These are phyloP conservation scores for Anthopleura xanthogrammica DNA, from an alignment of 92 coral and sea anemone species.

Conservation along the genomic window DNA sequence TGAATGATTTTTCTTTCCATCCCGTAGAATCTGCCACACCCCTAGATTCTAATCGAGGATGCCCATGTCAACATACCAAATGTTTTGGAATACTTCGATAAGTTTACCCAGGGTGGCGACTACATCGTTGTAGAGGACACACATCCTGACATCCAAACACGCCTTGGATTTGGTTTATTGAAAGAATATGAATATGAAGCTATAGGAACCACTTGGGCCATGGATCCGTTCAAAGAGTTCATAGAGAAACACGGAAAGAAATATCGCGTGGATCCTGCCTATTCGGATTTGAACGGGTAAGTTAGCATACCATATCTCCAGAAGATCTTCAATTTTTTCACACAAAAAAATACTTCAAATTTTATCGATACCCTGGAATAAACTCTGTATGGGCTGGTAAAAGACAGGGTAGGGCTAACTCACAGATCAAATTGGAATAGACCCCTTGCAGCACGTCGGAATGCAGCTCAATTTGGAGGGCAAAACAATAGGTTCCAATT, in stretches of 20 bases:
- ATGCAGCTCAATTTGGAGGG: too few species aligned
- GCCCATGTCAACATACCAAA: slow-evolving; percentile 1
- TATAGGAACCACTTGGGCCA: slow-evolving; percentile 12
- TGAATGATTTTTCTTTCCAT: neutral
- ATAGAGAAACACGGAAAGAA: slow-evolving; percentile 25
- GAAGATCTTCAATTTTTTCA: too few species aligned
- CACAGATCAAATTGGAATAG: too few species aligned
- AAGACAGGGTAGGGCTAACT: too few species aligned
- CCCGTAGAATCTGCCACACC: slow-evolving; percentile 8
- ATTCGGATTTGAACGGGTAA: slow-evolving; percentile 60
- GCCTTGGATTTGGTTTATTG: slow-evolving; percentile 35
- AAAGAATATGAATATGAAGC: neutral
- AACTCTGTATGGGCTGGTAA: too few species aligned
- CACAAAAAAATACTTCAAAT: too few species aligned
- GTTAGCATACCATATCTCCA: neutral
- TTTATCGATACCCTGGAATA: too few species aligned
- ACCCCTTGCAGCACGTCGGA: too few species aligned
- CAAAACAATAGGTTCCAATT: too few species aligned
- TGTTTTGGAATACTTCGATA: slow-evolving; percentile 47
- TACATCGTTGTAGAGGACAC: slow-evolving; percentile 62
- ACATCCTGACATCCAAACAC: slow-evolving; percentile 2
- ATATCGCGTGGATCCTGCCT: slow-evolving; percentile 48
- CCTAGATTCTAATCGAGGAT: slow-evolving; percentile 13
- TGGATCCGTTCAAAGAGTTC: slow-evolving; percentile 41
- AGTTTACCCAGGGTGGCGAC: slow-evolving; percentile 52